Percentiles rank a stretch among this genome's conserved stretches.
phyloP scores from a whole-genome alignment of 2,113 vertebrate genomes.

The Lamprologus speciosus region DNA sequence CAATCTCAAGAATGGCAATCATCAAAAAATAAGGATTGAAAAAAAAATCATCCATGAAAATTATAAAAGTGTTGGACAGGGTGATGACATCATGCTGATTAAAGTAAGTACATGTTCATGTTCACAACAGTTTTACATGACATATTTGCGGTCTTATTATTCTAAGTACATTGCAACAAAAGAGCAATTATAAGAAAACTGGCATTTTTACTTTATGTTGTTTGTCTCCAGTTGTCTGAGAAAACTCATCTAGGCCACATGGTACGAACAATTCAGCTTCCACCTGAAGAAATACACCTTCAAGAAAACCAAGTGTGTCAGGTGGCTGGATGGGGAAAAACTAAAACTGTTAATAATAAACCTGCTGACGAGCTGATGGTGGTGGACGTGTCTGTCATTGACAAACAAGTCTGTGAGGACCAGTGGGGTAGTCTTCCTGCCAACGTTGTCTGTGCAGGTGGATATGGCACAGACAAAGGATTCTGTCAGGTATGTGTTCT shows the following conservation, averaged over 20 bases:
- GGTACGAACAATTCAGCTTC: neutral
- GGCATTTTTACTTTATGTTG: neutral
- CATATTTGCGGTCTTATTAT: neutral
- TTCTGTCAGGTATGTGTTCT: neutral
- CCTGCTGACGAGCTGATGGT: neutral
- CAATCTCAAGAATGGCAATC: too few species aligned
- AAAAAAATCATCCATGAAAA: too few species aligned
- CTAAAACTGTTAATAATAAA: rapidly evolving
- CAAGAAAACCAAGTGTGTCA: neutral
- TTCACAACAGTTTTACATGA: neutral
- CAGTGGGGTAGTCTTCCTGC: neutral
- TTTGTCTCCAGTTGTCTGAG: neutral
- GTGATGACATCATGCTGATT: neutral
- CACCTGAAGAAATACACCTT: neutral
- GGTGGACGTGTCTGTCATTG: neutral
- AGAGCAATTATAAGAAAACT: neutral
- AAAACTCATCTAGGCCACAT: neutral
- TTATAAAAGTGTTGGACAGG: rapidly evolving
- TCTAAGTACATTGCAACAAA: neutral
- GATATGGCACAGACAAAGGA: neutral
- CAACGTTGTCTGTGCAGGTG: neutral
- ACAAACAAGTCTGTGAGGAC: neutral
- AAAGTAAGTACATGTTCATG: neutral
- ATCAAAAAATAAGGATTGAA: too few species aligned
- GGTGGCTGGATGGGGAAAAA: neutral